Evolutionary conservation across 2,888 invertebrate genomes (phyloP).

Genomic region (Xanthia icteritia): DNA sequence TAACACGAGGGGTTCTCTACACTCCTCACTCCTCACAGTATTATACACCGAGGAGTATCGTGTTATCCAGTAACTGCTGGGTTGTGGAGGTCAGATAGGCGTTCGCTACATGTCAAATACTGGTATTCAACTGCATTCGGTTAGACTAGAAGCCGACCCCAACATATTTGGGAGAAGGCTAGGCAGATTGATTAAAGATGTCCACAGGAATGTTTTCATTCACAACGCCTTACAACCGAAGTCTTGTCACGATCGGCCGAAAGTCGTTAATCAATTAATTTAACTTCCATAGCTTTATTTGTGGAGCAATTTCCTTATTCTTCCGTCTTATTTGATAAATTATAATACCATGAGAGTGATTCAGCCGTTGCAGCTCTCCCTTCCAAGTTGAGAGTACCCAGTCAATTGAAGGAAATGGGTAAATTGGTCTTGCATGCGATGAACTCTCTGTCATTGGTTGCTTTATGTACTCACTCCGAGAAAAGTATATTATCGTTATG

Average conservation of each 20-base stretch:
- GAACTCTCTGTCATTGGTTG: conserved; percentile 8
- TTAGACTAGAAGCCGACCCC: too few relatives aligned
- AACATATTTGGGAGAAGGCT: too few relatives aligned
- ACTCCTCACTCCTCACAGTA: too few relatives aligned
- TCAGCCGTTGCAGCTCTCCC: conserved; percentile 12
- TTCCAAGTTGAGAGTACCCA: neutral
- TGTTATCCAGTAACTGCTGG: too few relatives aligned
- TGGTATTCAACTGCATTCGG: too few relatives aligned
- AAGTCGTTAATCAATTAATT: neutral
- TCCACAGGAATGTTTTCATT: neutral
- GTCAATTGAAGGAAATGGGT: conserved; percentile 52
- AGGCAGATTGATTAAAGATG: neutral
- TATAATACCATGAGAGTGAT: conserved; percentile 10
- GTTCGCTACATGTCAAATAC: too few relatives aligned
- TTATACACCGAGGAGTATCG: too few relatives aligned
- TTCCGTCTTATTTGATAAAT: neutral
- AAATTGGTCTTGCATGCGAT: conserved; percentile 44
- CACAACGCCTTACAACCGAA: neutral
- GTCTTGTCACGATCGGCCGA: conserved; percentile 6
- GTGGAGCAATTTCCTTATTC: neutral
- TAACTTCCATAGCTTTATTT: neutral
- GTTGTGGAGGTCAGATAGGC: too few relatives aligned
- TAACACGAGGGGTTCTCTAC: neutral
- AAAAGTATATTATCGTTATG: neutral
- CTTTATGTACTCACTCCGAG: conserved; percentile 2